Conservation (phyloP, 2,113 vertebrate species). For the Rhabdornis inornatus region DNA sequence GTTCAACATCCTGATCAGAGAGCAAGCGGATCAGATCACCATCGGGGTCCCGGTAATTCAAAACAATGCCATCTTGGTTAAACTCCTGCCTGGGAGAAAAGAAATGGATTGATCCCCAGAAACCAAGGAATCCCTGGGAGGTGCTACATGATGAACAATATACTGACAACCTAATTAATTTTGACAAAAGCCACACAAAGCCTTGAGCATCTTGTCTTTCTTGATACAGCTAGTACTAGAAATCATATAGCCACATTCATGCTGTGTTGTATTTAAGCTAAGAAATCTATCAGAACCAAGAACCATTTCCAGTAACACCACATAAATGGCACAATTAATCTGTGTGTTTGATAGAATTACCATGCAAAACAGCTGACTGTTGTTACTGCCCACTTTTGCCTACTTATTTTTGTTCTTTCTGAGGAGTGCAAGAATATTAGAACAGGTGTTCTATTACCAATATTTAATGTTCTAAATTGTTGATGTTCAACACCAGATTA, state of each 20-base stretch:
- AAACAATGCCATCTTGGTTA: conserved; percentile 75
- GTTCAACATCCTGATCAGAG: conserved; percentile 82
- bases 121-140: not conserved
- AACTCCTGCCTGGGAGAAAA: conserved; percentile 79
- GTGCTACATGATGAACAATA: not conserved
- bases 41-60: conserved; percentile 86
- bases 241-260: not conserved
- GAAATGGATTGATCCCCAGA: not conserved
- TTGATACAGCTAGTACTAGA: not conserved
- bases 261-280: not conserved
- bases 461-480: not conserved
- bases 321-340: not conserved
- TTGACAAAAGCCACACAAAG: not conserved
- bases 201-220: not conserved
- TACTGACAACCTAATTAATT: not conserved
- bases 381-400: not conserved
- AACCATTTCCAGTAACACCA: not conserved
- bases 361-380: not conserved
- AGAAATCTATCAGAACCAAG: not conserved
- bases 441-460: not conserved
- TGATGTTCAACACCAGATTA: not conserved
- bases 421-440: not conserved
- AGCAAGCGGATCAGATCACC: conserved; percentile 89
- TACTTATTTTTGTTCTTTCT: not conserved
- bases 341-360: not conserved